phyloP scores from a whole-genome alignment of 1,140 invertebrate species.

The Galleria mellonella region DNA sequence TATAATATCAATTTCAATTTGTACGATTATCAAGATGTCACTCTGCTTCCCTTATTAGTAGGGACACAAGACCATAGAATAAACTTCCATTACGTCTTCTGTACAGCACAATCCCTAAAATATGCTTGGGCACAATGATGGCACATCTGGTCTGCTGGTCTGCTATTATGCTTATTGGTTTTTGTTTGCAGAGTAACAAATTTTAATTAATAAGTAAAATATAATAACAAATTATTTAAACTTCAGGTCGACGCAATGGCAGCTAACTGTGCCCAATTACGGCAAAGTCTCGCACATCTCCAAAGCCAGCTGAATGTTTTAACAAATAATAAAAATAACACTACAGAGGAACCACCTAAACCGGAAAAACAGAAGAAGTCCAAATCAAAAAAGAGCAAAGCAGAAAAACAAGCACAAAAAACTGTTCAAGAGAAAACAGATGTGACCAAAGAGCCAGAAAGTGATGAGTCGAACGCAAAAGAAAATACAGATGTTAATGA shows the following conservation, averaged over 20 bases:
- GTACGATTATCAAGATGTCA: too few relatives aligned
- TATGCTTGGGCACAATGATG: too few relatives aligned
- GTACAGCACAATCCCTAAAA: too few relatives aligned
- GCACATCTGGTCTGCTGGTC: too few relatives aligned
- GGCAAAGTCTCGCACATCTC: conserved; percentile 75
- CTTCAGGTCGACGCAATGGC: conserved; percentile 76
- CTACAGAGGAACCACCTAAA: conserved; percentile 49
- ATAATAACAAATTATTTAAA: conserved; percentile 1
- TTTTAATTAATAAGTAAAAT: too few relatives aligned
- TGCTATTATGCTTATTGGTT: background rate
- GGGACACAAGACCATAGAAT: too few relatives aligned
- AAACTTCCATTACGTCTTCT: too few relatives aligned
- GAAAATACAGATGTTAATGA: conserved; percentile 20
- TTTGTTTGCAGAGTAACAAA: too few relatives aligned
- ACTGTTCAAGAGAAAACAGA: conserved; percentile 27
- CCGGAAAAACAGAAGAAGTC: conserved; percentile 51
- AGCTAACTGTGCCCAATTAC: conserved; percentile 76
- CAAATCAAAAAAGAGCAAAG: conserved; percentile 57
- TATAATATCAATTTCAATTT: conserved; percentile 2
- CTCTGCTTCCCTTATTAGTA: too few relatives aligned
- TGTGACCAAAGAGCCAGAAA: conserved; percentile 20
- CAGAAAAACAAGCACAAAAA: conserved; percentile 34
- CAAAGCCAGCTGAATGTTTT: conserved; percentile 75
- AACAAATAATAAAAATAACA: conserved; percentile 30
- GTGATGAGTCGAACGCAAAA: conserved; percentile 18